Evolutionary conservation across 1,140 invertebrate genomes (phyloP).

Genomic region (Drosophila neocordata): DNA sequence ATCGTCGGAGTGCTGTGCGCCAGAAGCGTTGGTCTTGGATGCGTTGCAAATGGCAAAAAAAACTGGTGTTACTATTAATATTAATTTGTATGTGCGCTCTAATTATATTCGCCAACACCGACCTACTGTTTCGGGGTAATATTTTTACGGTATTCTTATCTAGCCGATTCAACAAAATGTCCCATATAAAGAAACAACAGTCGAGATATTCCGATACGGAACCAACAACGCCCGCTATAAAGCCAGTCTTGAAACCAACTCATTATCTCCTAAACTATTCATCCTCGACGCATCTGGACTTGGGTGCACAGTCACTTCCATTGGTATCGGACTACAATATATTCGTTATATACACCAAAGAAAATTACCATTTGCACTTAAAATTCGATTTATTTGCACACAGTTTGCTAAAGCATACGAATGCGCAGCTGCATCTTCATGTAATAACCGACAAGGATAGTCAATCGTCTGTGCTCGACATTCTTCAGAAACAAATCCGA

Average conservation of each 20-base stretch:
- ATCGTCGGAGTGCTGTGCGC: slow-evolving; percentile 52
- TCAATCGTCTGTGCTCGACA: slow-evolving; percentile 85
- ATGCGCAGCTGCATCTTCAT: slow-evolving; percentile 86
- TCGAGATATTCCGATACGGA: slow-evolving; percentile 39
- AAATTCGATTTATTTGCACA: slow-evolving; percentile 86
- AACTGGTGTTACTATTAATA: slow-evolving; percentile 59
- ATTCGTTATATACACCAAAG: slow-evolving; percentile 76
- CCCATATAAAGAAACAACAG: slow-evolving; percentile 43
- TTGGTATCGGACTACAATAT: slow-evolving; percentile 70
- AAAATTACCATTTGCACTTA: slow-evolving; percentile 85
- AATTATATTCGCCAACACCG: slow-evolving; percentile 70
- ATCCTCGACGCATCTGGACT: slow-evolving; percentile 48
- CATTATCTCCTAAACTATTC: slow-evolving; percentile 68
- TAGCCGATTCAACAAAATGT: slow-evolving; percentile 43
- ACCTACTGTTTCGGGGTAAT: slow-evolving; percentile 65
- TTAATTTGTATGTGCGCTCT: slow-evolving; percentile 64
- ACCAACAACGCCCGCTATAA: slow-evolving; percentile 27
- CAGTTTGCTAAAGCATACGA: slow-evolving; percentile 84
- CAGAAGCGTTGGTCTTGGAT: slow-evolving; percentile 56
- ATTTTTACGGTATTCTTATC: slow-evolving; percentile 65
- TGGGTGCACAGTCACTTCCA: slow-evolving; percentile 31
- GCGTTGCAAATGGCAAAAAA: slow-evolving; percentile 69
- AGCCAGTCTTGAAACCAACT: slow-evolving; percentile 49
- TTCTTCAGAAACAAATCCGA: slow-evolving; percentile 83
- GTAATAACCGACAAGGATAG: slow-evolving; percentile 88